phyloP scores from a whole-genome alignment of 1,140 invertebrate genomes.

The Microplitis demolitor region DNA sequence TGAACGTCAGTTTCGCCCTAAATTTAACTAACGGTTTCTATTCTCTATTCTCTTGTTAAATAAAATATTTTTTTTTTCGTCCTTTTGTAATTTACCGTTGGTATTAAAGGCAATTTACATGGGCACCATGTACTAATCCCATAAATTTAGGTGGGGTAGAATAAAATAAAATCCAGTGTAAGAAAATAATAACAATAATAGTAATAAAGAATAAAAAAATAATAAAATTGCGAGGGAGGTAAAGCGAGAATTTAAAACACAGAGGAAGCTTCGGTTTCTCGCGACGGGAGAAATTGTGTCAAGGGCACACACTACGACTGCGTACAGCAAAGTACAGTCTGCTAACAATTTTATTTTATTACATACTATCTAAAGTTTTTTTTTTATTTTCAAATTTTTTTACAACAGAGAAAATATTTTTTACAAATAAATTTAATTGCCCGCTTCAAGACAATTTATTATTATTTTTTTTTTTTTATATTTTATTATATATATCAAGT shows the following conservation, averaged over 20 bases:
- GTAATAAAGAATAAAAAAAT: neutral
- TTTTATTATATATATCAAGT: no score
- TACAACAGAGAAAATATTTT: neutral
- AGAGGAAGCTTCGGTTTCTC: slow-evolving; percentile 32
- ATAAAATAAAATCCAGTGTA: neutral
- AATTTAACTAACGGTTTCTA: no score
- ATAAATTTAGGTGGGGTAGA: no score
- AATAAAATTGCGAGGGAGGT: neutral
- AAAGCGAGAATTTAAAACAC: slow-evolving; percentile 32
- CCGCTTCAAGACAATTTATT: neutral
- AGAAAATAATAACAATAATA: neutral
- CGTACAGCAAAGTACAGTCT: neutral
- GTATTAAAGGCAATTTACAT: no score
- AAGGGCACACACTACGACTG: slow-evolving; percentile 45
- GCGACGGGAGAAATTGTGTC: slow-evolving; percentile 50
- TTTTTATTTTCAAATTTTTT: neutral
- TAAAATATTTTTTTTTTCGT: no score
- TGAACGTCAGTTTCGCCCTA: no score
- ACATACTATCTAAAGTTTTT: neutral
- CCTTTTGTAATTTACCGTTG: no score
- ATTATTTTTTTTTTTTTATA: neutral
- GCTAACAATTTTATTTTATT: neutral
- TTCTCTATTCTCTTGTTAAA: no score
- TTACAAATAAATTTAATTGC: no score
- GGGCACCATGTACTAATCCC: no score